Base-by-base conservation (phyloP, 2,888 invertebrate genomes). In the Rhagophthalmus giganteus region DNA sequence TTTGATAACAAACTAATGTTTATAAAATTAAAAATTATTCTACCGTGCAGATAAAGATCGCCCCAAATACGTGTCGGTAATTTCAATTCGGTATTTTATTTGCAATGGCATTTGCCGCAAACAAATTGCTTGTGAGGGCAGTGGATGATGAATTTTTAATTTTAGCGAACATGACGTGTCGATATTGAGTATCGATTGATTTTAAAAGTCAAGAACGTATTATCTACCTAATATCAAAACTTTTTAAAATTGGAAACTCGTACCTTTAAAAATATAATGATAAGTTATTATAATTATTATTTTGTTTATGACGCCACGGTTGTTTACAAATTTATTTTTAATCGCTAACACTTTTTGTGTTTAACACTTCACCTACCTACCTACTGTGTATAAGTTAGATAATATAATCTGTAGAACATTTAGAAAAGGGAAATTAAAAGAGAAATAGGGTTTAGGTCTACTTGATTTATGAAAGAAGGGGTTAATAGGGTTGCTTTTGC, bases 121-220 rank as follows among this genome's bases (percentile, higher is more conserved):
- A 42, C 52, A 56, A 52, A 58, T 56, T 54, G 52, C 54, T 52
- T 55, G 41, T 41, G 44, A 48, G 48, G 53, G 37, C 53, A 47
- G 41, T 45, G 42, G 54, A 58, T 54, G 55, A 56, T 58, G 58
- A 58, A 58, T 58, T 58, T 55, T 56, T 58, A 58, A 58, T 56
- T 58, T 49, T 35, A 45, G 35, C 46, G 42, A 45, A 44, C 49
- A 42, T 35, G 54, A 48, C 50, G 51, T 48, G 31, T 45, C 42
- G 39, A 24, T 42, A 53, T 53, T 52, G 49, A 26, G 31, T 53
- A 55, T 52, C 49, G 55, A 55, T 55, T 55, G 45, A 53, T 48
- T 48, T 49, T 34, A n/a, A 33, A 47, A 35, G 25, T 26, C 34
- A 39, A 11, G n/a, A 39, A 33, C 52, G 38, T 26, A 44, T 32